A percentile compares a stretch with the other conserved stretches of the same genome.
phyloP scores from a whole-genome alignment of 1,140 invertebrate genomes.

The Samia ricini region DNA sequence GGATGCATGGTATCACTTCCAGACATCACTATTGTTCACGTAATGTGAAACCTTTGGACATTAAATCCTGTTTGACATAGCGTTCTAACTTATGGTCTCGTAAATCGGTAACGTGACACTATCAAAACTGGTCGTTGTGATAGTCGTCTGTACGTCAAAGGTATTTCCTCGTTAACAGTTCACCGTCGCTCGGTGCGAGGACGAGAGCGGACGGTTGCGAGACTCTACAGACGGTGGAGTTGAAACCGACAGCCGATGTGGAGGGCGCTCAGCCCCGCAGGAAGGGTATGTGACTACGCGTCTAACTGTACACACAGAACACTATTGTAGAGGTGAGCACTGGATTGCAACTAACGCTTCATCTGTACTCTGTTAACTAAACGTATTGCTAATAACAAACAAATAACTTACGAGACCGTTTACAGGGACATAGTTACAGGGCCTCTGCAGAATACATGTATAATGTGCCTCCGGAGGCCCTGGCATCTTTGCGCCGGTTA shows the following conservation, averaged over 20 bases:
- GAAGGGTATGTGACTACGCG: conserved; percentile 46
- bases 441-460: too few species aligned
- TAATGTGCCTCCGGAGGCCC: too few species aligned
- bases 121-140: too few species aligned
- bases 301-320: conserved; percentile 16
- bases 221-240: conserved; percentile 19
- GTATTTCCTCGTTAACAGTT: conserved; percentile 36
- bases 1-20: too few species aligned
- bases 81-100: too few species aligned
- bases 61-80: too few species aligned
- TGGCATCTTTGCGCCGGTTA: too few species aligned
- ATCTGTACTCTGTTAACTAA: neutral
- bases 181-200: conserved; percentile 50
- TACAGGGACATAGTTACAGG: too few species aligned
- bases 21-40: too few species aligned
- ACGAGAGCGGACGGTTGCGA: conserved; percentile 67
- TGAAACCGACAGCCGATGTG: conserved; percentile 14
- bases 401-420: neutral
- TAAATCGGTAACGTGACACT: too few species aligned
- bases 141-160: too few species aligned
- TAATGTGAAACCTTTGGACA: too few species aligned
- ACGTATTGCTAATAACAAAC: neutral
- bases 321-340: conserved; percentile 24
- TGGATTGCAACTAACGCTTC: neutral
- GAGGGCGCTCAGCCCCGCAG: conserved; percentile 28